phyloP scores from a whole-genome alignment of 2,797 vertebrate species.

The Naso thynnoides region DNA sequence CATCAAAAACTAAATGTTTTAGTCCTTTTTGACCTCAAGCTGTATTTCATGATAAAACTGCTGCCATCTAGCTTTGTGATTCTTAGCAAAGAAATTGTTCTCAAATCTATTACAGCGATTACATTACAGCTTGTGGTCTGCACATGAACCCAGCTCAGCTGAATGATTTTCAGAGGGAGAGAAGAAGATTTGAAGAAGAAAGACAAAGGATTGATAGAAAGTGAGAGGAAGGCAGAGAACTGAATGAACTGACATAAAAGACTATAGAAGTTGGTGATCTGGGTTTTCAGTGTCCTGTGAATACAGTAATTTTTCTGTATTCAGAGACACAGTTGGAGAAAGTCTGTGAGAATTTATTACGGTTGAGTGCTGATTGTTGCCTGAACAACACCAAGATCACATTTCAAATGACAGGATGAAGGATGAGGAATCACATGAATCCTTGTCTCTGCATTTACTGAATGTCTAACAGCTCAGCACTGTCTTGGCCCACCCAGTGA shows the following conservation, averaged over 20 bases:
- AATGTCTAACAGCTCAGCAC: conserved; percentile 10
- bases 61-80: too few relatives aligned
- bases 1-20: too few relatives aligned
- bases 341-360: conserved; percentile 36
- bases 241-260: conserved; percentile 29
- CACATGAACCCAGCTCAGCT: neutral
- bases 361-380: conserved; percentile 39
- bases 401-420: conserved; percentile 50
- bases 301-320: conserved; percentile 31
- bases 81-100: too few relatives aligned
- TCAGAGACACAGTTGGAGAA: conserved; percentile 39
- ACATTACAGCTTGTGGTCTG: conserved; percentile 12
- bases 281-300: conserved; percentile 26
- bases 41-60: too few relatives aligned
- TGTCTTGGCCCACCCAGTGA: neutral
- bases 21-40: too few relatives aligned
- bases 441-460: neutral
- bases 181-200: neutral
- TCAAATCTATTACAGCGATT: neutral
- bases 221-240: conserved; percentile 9
- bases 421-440: conserved; percentile 20
- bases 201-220: conserved; percentile 36
- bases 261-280: conserved; percentile 25
- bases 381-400: conserved; percentile 43
- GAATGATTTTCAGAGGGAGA: conserved; percentile 14